Conservation (phyloP, 2,888 invertebrate species). For the Petrolisthes manimaculis region DNA sequence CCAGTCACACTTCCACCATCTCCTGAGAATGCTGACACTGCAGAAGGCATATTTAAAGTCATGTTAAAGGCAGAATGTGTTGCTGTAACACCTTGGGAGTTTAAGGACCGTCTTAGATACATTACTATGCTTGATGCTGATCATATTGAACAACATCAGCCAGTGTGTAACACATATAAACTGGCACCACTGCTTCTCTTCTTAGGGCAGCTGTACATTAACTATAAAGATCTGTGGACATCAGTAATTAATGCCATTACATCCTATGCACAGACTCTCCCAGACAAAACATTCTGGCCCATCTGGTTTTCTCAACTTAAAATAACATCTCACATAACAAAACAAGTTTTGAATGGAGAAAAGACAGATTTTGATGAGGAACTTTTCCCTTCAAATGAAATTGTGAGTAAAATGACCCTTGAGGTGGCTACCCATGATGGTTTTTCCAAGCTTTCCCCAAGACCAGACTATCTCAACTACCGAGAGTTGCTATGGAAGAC, state of each 20-base stretch:
- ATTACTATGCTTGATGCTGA: conserved; percentile 46
- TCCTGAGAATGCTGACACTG: conserved; percentile 21
- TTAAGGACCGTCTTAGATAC: conserved; percentile 55
- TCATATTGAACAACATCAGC: conserved; percentile 40
- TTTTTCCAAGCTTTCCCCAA: conserved; percentile 30
- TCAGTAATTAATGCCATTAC: conserved; percentile 41
- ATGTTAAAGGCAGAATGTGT: conserved; percentile 55
- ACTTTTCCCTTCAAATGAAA: background rate
- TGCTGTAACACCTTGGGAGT: conserved; percentile 55
- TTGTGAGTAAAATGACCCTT: conserved; percentile 23
- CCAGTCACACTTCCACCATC: conserved; percentile 43
- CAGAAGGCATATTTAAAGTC: conserved; percentile 52
- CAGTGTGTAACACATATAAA: conserved; percentile 44
- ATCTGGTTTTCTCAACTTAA: conserved; percentile 59
- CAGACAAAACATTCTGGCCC: conserved; percentile 52
- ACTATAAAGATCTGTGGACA: conserved; percentile 54
- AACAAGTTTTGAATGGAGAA: conserved; percentile 15
- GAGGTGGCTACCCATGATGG: conserved; percentile 43
- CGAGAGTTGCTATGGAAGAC: conserved; percentile 61
- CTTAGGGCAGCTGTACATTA: conserved; percentile 62
- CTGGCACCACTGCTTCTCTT: conserved; percentile 55
- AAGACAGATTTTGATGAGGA: conserved; percentile 18
- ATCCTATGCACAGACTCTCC: conserved; percentile 45
- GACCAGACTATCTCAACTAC: conserved; percentile 56
- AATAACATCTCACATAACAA: conserved; percentile 41